Evolutionary conservation across 1,140 invertebrate species (phyloP), one percentile per base, ranked within the genome.

Genomic region (Drosophila subobscura): DNA sequence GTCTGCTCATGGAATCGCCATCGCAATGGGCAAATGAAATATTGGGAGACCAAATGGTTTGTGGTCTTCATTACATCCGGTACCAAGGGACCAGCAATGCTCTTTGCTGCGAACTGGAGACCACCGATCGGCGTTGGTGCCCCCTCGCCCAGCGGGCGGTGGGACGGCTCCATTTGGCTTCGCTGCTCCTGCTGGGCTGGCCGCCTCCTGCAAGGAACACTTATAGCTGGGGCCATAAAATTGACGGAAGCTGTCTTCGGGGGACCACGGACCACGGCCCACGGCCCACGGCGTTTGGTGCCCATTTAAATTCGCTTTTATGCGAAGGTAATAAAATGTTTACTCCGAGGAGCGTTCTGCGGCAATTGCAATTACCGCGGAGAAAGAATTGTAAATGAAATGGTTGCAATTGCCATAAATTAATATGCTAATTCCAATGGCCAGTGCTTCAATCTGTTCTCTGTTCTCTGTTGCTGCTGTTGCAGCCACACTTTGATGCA

Each of bases 351-450:
- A 60, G 67, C 29, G 68, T 56, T 47, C 60, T 45, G 50, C 63
- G 60, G 64, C 74, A 81, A 85, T 63, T 55, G 68, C 60, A 68
- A 86, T 77, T 64, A 70, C 81, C 29, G 44, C 33, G 40, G 40
- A 27, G 14, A 66, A 51, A 54, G 63, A 77, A 80, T 80, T 57
- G 51, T 40, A 55, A 63, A 71, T 77, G 64, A 56, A 81, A 70
- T 77, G 56, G 51, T 23, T 64, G 60, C 72, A 80, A 74, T 73
- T 68, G 67, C 72, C 81, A 58, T 85, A 85, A 85, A 77, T 66
- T 85, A 86, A 85, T 86, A 85, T 85, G 80, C 81, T 86, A 86
- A 86, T 85, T 77, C 70, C 44, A 67, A 27, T 60, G 53, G 56
- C 37, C 33, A 76, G 42, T 68, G 50, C 52, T 60, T 74, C 54